Conservation (phyloP, 2,113 vertebrate species). For the Gymnobelideus leadbeateri region DNA sequence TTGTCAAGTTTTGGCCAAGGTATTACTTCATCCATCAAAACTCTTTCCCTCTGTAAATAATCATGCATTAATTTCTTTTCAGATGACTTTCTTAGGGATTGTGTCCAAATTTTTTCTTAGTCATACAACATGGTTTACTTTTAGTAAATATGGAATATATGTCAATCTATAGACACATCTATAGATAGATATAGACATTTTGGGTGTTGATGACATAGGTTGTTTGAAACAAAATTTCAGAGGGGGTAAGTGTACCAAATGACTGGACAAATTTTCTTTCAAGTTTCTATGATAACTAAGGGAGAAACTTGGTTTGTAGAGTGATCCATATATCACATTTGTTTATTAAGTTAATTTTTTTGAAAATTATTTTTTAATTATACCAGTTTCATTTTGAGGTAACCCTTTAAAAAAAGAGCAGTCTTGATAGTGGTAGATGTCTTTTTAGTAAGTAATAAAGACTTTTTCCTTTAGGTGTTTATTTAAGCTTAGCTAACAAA, state of each 20-base stretch:
- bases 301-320: constrained; percentile 51
- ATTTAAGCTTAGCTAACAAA: constrained; percentile 64
- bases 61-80: constrained; percentile 80
- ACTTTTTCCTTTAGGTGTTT: constrained; percentile 68
- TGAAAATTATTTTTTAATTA: constrained; percentile 69
- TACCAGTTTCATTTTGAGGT: constrained; percentile 77
- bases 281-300: constrained; percentile 47
- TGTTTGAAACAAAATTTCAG: constrained; percentile 75
- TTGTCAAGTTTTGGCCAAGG: constrained; percentile 72
- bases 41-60: constrained; percentile 82
- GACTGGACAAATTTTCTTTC: constrained; percentile 54
- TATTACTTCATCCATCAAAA: constrained; percentile 76
- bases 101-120: constrained; percentile 75
- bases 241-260: constrained; percentile 63
- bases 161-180: constrained; percentile 42
- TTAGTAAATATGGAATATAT: constrained; percentile 75
- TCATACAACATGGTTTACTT: constrained; percentile 82
- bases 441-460: constrained; percentile 74
- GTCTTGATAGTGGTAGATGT: constrained; percentile 65
- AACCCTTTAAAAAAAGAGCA: constrained; percentile 59
- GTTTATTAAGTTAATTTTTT: constrained; percentile 72
- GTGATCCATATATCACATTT: constrained; percentile 53
- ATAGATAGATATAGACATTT: constrained; percentile 67
- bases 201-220: constrained; percentile 74
- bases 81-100: constrained; percentile 82